Conservation (phyloP, 2,113 vertebrate genomes). For the Numida meleagris region DNA sequence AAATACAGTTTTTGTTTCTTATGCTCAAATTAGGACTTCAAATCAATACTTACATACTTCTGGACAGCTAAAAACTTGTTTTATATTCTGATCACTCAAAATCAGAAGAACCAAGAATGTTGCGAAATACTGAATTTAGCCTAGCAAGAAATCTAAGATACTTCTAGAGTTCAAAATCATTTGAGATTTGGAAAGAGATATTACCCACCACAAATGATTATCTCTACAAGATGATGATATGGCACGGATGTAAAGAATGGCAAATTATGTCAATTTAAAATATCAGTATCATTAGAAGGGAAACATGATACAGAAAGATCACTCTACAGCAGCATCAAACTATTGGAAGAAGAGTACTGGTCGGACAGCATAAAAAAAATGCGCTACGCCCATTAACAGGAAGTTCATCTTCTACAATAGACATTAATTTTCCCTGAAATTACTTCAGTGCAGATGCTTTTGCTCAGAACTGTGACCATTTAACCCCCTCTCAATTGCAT, state of each 20-base stretch:
- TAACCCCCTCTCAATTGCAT: background rate
- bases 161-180: background rate
- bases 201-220: background rate
- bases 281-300: background rate
- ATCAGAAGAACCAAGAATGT: background rate
- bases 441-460: background rate
- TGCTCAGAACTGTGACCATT: background rate
- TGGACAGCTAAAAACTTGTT: background rate
- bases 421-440: background rate
- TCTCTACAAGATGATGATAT: background rate
- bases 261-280: background rate
- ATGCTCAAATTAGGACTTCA: background rate
- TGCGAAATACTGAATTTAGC: background rate
- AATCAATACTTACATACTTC: background rate
- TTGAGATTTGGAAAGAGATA: background rate
- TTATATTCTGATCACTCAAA: background rate
- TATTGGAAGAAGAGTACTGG: background rate
- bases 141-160: background rate
- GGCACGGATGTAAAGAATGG: background rate
- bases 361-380: background rate
- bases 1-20: background rate
- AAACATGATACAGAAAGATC: background rate
- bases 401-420: background rate
- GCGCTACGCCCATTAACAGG: background rate
- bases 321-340: background rate